Evolutionary conservation across 2,888 invertebrate genomes (phyloP).

Genomic region (Ophion obscuratus): DNA sequence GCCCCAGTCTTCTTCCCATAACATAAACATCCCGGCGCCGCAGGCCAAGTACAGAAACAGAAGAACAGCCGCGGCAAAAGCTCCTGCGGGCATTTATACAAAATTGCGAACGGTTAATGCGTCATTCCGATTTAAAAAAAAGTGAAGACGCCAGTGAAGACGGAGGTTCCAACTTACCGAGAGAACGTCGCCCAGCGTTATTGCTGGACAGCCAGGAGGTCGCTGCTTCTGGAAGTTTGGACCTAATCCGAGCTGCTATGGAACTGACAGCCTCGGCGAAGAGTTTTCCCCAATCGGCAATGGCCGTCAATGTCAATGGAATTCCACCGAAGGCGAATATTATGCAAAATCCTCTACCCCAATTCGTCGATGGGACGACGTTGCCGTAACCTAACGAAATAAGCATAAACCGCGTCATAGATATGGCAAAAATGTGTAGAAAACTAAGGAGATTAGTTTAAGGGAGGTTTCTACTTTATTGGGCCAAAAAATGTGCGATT

Average conservation of each 20-base stretch:
- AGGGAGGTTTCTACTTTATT: too few species aligned
- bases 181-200: constrained; percentile 75
- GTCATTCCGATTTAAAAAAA: not conserved
- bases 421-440: not conserved
- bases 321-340: constrained; percentile 94
- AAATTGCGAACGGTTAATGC: not conserved
- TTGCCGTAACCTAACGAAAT: constrained; percentile 92
- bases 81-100: constrained; percentile 79
- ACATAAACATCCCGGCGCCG: constrained; percentile 92
- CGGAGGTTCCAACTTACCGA: constrained; percentile 70
- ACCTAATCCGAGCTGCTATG: constrained; percentile 87
- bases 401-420: not conserved
- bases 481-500: too few species aligned
- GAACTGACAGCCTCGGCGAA: constrained; percentile 92
- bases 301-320: constrained; percentile 94
- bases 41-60: constrained; percentile 92
- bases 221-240: constrained; percentile 80
- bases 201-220: constrained; percentile 75
- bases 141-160: too few species aligned
- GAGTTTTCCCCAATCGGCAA: constrained; percentile 93
- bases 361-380: constrained; percentile 92
- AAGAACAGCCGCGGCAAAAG: constrained; percentile 91
- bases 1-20: constrained; percentile 95
- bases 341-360: constrained; percentile 92
- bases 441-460: not conserved